A percentile compares a stretch with the other conserved stretches of the same genome.
Evolutionary conservation across 2,888 invertebrate species (phyloP).

Genomic region (Lydus trimaculatus): DNA sequence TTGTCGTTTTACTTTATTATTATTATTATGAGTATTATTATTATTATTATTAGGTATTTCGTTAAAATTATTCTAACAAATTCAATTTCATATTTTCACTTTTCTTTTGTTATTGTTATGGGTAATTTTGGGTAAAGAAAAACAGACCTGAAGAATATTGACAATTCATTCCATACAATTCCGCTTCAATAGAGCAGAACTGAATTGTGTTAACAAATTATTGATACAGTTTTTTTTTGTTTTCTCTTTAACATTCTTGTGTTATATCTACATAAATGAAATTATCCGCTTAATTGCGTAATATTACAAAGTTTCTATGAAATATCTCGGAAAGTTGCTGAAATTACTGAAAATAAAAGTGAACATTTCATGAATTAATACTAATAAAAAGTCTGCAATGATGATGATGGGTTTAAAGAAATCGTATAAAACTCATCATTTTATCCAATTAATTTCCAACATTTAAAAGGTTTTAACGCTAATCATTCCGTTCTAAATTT

Average conservation of each 20-base stretch:
- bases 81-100: not conserved
- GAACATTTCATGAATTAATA: not conserved
- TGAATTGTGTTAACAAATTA: not conserved
- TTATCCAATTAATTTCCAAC: constrained; percentile 1
- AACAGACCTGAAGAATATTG: not conserved
- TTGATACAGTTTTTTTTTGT: not conserved
- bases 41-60: constrained; percentile 3
- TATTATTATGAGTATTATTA: constrained; percentile 11
- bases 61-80: not conserved
- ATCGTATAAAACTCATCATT: constrained; percentile 1
- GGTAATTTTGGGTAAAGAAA: not conserved
- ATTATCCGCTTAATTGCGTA: not conserved
- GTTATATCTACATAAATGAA: not conserved
- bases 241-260: not conserved
- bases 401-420: not conserved
- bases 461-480: not conserved
- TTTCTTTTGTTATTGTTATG: not conserved
- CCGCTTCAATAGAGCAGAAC: constrained; percentile 1
- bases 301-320: not conserved
- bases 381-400: not conserved
- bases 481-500: not conserved
- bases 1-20: constrained; percentile 20
- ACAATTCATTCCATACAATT: constrained; percentile 1
- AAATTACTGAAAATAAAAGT: not conserved
- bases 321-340: not conserved